Evolutionary conservation across 2,888 invertebrate species (phyloP).

Genomic region (Encarsia formosa): DNA sequence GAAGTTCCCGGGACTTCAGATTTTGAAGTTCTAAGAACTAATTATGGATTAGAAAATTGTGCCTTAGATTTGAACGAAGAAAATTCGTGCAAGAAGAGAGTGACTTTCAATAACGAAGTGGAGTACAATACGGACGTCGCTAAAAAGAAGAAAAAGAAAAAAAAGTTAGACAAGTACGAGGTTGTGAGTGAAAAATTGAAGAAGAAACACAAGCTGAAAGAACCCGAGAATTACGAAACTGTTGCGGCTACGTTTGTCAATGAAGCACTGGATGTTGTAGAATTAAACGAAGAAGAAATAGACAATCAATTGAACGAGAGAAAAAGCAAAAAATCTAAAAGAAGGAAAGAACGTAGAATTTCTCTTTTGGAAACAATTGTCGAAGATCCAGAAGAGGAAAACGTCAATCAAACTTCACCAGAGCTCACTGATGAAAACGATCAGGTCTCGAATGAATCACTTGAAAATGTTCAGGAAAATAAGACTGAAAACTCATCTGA

Average conservation of each 20-base stretch:
- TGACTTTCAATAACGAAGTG: constrained; percentile 45
- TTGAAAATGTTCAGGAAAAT: not conserved
- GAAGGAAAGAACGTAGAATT: constrained; percentile 31
- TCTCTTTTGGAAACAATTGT: constrained; percentile 41
- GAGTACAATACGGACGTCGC: constrained; percentile 40
- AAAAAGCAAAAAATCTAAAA: constrained; percentile 35
- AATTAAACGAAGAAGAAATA: constrained; percentile 33
- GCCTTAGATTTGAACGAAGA: constrained; percentile 46
- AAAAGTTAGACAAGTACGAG: constrained; percentile 45
- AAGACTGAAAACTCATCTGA: constrained; percentile 5
- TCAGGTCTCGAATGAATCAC: not conserved
- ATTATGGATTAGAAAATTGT: constrained; percentile 40
- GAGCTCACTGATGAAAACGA: constrained; percentile 6
- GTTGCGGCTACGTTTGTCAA: constrained; percentile 36
- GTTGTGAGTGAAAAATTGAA: constrained; percentile 39
- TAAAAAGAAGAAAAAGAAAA: constrained; percentile 34
- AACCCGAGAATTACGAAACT: too few relatives aligned
- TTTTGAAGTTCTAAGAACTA: constrained; percentile 39
- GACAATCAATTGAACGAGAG: constrained; percentile 42
- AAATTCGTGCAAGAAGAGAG: constrained; percentile 38
- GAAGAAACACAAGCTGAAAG: constrained; percentile 31
- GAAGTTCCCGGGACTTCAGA: constrained; percentile 19
- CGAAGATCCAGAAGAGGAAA: constrained; percentile 38
- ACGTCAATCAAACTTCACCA: not conserved
- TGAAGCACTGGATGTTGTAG: constrained; percentile 38